Evolutionary conservation across 1,140 invertebrate species (phyloP), one percentile per base, ranked within the genome.

Genomic region (Zophobas morio): DNA sequence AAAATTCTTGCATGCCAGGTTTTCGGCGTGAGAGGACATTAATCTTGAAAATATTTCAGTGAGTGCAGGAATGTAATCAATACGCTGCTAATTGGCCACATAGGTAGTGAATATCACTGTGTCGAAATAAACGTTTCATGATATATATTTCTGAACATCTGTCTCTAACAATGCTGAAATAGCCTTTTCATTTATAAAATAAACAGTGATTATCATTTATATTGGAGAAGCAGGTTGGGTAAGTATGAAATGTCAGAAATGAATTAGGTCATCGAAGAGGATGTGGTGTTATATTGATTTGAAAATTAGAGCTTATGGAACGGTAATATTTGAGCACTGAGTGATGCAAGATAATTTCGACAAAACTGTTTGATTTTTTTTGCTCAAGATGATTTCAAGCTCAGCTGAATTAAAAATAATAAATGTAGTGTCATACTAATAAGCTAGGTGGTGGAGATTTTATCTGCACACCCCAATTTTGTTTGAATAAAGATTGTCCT

Each of bases 141-240:
- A 36, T 46, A 46, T 20, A 20, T 20, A 46, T 46, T 46, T 46
- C 3, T 4, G 49, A 20, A 51, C 49, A 51, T 51, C 49, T 51
- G 49, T 6, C 20, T 51, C 49, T 20, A 46, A 20, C n/a, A 51
- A 51, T 51, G 49, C n/a, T 39, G 6, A 42, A 42, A 6, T 20
- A 66, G 40, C 37, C 8, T 42, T 66, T 66, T 42, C 40, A 66
- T 66, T 66, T 42, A 32, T n/a, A 42, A 42, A 66, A 66, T 39
- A 66, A 66, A 66, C 39, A 66, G 42, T 32, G 39, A 66, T 66
- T 66, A 66, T 66, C 60, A 66, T 66, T 47, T 46, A 40, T 42
- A 60, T 60, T 36, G 8, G 39, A 42, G 35, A 54, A 54, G 33
- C 35, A 4, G 32, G 42, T 66, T 66, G 37, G 20, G 8, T 42